Percentiles rank a stretch among this genome's conserved stretches.
Conservation (phyloP, 1,140 invertebrate genomes). For the Drosophila navojoa region DNA sequence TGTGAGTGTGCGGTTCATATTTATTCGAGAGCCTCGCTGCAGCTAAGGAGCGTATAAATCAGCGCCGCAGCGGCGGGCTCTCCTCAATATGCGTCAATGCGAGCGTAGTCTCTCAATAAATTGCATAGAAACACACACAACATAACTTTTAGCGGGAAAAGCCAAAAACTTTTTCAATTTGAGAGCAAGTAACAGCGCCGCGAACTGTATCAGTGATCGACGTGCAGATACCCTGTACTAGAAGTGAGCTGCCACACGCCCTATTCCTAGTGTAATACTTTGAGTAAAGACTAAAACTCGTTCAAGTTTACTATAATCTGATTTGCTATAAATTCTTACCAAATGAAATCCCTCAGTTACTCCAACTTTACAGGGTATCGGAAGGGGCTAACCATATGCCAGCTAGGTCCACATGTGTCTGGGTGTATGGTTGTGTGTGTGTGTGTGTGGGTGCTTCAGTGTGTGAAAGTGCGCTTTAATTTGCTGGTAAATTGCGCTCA, state of each 20-base stretch:
- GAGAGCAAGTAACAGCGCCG: slow-evolving; percentile 1
- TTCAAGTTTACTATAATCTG: no score
- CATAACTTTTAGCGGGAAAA: slow-evolving; percentile 57
- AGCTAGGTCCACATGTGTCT: neutral
- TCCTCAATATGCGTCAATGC: slow-evolving; percentile 65
- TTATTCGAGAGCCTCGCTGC: slow-evolving; percentile 28
- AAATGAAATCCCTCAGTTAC: neutral
- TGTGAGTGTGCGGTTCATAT: slow-evolving; percentile 6
- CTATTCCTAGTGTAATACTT: neutral
- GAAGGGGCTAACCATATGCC: no score
- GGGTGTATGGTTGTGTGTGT: slow-evolving; percentile 15
- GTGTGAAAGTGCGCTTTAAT: slow-evolving; percentile 66
- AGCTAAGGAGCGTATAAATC: slow-evolving; percentile 44
- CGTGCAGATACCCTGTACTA: slow-evolving; percentile 4
- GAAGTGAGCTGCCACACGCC: no score
- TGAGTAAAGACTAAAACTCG: neutral
- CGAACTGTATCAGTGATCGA: no score
- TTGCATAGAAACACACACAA: slow-evolving; percentile 65
- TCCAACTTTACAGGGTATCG: neutral
- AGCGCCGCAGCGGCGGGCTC: slow-evolving; percentile 6
- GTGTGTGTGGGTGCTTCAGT: slow-evolving; percentile 24
- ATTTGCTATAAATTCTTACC: neutral
- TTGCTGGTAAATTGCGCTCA: slow-evolving; percentile 78
- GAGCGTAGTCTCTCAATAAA: slow-evolving; percentile 66
- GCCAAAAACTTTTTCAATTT: slow-evolving; percentile 79